These are phyloP conservation scores for Ichneumoninae sp. DNA, from an alignment of 2,888 invertebrate genomes.

Conservation along the genomic window DNA sequence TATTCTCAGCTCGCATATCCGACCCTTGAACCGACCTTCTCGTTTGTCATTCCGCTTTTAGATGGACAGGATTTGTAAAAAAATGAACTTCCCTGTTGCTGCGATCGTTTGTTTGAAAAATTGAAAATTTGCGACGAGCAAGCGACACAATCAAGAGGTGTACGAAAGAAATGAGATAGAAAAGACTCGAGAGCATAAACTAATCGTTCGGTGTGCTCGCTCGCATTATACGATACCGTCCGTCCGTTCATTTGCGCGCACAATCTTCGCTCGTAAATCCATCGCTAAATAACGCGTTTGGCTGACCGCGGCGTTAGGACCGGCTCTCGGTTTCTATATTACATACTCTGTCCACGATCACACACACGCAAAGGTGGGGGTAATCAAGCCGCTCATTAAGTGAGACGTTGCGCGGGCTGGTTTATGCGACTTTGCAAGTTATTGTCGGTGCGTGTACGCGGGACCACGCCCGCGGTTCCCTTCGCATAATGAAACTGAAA, in stretches of 20 bases:
- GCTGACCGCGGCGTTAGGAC: slow-evolving; percentile 60
- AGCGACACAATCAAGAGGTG: neutral
- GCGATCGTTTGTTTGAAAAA: neutral
- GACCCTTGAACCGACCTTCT: slow-evolving; percentile 10
- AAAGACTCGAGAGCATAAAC: slow-evolving; percentile 43
- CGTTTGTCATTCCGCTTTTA: neutral
- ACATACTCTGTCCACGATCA: neutral
- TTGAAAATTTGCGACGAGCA: neutral
- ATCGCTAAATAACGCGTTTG: slow-evolving; percentile 77
- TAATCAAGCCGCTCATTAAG: slow-evolving; percentile 79
- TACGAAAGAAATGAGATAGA: slow-evolving; percentile 3
- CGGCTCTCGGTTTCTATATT: slow-evolving; percentile 32
- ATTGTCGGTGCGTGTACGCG: slow-evolving; percentile 77
- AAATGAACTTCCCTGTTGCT: no score
- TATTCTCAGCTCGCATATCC: slow-evolving; percentile 16
- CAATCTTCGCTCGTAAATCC: slow-evolving; percentile 78
- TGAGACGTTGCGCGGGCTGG: slow-evolving; percentile 76
- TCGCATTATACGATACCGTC: slow-evolving; percentile 38
- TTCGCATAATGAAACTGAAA: slow-evolving; percentile 74
- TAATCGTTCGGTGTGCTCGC: slow-evolving; percentile 36
- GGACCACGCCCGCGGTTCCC: slow-evolving; percentile 75
- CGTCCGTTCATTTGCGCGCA: slow-evolving; percentile 71
- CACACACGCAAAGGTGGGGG: slow-evolving; percentile 63
- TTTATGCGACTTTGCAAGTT: slow-evolving; percentile 78
- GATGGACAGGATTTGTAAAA: neutral